phyloP scores from a whole-genome alignment of 2,888 invertebrate genomes.

The Dicycla oo region DNA sequence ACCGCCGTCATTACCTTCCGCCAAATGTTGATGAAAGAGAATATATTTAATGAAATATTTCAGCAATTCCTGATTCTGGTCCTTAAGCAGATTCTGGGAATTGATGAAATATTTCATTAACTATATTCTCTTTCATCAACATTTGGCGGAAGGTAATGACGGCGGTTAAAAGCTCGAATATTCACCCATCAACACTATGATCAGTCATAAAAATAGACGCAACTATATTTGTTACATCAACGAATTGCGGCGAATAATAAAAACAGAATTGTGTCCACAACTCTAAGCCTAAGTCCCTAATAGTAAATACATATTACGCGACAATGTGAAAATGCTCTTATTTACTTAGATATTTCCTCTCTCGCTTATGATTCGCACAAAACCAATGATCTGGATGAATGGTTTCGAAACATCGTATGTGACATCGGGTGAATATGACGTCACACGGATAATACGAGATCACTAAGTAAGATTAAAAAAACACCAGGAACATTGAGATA shows the following conservation, averaged over 20 bases:
- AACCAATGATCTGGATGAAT: constrained; percentile 65
- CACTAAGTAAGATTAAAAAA: constrained; percentile 72
- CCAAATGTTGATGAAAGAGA: no score
- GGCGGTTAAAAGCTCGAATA: no score
- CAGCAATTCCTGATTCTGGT: no score
- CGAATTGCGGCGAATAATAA: constrained; percentile 51
- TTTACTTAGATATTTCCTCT: constrained; percentile 48
- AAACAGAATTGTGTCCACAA: constrained; percentile 42
- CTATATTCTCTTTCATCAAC: no score
- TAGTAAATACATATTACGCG: constrained; percentile 47
- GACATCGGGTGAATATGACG: constrained; percentile 51
- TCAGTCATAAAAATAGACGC: constrained; percentile 31
- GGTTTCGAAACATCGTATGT: constrained; percentile 56
- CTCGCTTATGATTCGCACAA: constrained; percentile 47
- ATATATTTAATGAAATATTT: no score
- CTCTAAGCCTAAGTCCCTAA: constrained; percentile 17
- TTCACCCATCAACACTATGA: constrained; percentile 24
- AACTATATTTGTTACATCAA: constrained; percentile 34
- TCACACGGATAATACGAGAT: constrained; percentile 62
- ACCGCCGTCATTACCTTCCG: no score
- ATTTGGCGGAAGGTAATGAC: no score
- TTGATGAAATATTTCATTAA: no score
- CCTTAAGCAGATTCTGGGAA: no score
- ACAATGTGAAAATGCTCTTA: constrained; percentile 43
- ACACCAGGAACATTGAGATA: constrained; percentile 49